Evolutionary conservation across 2,113 vertebrate genomes (phyloP).

Genomic region (Malaclemys terrapin): DNA sequence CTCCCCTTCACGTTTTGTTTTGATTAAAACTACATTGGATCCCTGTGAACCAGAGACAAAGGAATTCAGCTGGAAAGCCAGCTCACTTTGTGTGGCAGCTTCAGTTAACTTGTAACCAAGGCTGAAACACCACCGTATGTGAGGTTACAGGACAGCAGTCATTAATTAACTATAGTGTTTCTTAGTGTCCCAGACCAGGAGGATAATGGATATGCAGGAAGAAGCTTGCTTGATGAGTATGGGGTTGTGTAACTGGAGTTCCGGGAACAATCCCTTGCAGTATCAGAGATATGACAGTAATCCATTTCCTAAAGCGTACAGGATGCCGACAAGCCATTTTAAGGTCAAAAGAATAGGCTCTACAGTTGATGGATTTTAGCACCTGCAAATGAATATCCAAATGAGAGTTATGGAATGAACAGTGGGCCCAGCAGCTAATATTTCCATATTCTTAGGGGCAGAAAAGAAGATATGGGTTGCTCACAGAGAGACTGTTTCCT

Average conservation of each 20-base stretch:
- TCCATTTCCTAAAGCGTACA: background rate
- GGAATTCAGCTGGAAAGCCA: background rate
- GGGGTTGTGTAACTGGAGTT: background rate
- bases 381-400: background rate
- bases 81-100: background rate
- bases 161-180: background rate
- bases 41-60: background rate
- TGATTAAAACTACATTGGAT: background rate
- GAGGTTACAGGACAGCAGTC: background rate
- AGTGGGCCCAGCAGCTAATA: background rate
- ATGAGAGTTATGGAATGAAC: background rate
- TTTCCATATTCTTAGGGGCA: background rate
- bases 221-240: background rate
- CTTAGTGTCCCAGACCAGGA: background rate
- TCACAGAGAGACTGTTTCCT: background rate
- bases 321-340: background rate
- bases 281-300: background rate
- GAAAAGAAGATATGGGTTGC: background rate
- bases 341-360: background rate
- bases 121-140: background rate
- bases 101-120: background rate
- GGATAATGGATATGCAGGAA: background rate
- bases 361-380: background rate
- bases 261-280: background rate
- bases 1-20: background rate